These are phyloP conservation scores for Ligdia adustata DNA, from an alignment of 2,888 invertebrate species.

Conservation along the genomic window DNA sequence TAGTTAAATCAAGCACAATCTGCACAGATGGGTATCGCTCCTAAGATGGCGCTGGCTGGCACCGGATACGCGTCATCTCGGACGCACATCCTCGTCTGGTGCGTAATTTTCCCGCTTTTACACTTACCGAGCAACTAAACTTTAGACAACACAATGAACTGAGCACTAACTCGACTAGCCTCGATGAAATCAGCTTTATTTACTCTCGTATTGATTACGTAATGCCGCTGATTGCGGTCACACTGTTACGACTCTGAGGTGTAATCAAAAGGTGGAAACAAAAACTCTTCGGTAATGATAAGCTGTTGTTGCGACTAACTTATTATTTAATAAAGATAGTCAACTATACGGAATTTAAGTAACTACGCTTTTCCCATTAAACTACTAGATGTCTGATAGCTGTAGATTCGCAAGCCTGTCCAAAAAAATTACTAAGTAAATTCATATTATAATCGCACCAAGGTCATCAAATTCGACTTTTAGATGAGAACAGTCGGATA, in stretches of 20 bases:
- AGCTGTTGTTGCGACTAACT: conserved; percentile 7
- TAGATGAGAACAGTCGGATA: no score
- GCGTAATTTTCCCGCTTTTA: conserved; percentile 68
- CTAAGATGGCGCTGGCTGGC: conserved; percentile 58
- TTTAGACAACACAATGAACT: conserved; percentile 52
- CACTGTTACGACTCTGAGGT: conserved; percentile 31
- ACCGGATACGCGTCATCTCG: conserved; percentile 73
- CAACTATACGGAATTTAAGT: no score
- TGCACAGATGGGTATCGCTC: conserved; percentile 48
- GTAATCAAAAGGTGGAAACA: conserved; percentile 48
- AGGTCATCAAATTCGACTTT: no score
- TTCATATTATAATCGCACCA: no score
- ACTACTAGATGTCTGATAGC: no score
- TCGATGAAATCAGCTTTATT: conserved; percentile 61
- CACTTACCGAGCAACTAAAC: conserved; percentile 49
- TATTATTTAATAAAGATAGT: no score
- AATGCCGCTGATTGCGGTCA: conserved; percentile 55
- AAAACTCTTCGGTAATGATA: conserved; percentile 25
- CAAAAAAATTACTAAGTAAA: no score
- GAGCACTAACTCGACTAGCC: conserved; percentile 49
- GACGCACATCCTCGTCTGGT: conserved; percentile 74
- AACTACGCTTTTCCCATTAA: no score
- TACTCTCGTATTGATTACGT: conserved; percentile 62
- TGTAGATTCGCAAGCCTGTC: no score
- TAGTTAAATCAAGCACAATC: conserved; percentile 52